Evolutionary conservation across 1,140 invertebrate genomes (phyloP).

Genomic region (Drosophila takahashii): DNA sequence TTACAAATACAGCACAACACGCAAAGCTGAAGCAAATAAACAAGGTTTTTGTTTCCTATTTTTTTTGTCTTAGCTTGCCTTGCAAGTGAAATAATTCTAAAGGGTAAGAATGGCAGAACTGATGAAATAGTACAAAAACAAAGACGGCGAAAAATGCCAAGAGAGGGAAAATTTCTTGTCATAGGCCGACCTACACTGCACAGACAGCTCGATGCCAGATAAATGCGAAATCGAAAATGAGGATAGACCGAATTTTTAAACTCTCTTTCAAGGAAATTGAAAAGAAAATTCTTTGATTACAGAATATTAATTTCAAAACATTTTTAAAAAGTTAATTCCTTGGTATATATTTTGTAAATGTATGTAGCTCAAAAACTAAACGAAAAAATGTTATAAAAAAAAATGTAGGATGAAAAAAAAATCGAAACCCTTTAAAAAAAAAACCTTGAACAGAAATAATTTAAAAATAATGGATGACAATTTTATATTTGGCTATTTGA

Average conservation of each 20-base stretch:
- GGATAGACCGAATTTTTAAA: background rate
- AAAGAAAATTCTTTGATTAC: too few relatives aligned
- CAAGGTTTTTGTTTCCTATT: background rate
- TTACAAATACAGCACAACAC: slow-evolving; percentile 29
- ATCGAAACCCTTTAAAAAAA: too few relatives aligned
- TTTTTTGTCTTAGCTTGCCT: slow-evolving; percentile 3
- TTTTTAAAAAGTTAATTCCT: too few relatives aligned
- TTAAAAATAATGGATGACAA: too few relatives aligned
- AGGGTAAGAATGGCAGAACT: background rate
- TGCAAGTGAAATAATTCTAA: slow-evolving; percentile 15
- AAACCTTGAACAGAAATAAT: too few relatives aligned
- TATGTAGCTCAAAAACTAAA: too few relatives aligned
- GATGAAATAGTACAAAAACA: background rate
- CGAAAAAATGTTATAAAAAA: too few relatives aligned
- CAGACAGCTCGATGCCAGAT: slow-evolving; percentile 41
- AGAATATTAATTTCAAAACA: too few relatives aligned
- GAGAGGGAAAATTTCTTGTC: slow-evolving; percentile 10
- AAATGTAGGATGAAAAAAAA: too few relatives aligned
- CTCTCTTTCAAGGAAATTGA: background rate
- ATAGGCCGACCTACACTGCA: slow-evolving; percentile 4
- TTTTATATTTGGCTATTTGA: too few relatives aligned
- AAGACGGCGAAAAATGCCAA: slow-evolving; percentile 18
- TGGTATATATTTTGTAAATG: too few relatives aligned
- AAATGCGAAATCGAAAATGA: slow-evolving; percentile 28
- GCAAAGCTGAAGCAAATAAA: slow-evolving; percentile 12